phyloP scores from a whole-genome alignment of 2,113 vertebrate genomes.

The Prunella fulvescens region DNA sequence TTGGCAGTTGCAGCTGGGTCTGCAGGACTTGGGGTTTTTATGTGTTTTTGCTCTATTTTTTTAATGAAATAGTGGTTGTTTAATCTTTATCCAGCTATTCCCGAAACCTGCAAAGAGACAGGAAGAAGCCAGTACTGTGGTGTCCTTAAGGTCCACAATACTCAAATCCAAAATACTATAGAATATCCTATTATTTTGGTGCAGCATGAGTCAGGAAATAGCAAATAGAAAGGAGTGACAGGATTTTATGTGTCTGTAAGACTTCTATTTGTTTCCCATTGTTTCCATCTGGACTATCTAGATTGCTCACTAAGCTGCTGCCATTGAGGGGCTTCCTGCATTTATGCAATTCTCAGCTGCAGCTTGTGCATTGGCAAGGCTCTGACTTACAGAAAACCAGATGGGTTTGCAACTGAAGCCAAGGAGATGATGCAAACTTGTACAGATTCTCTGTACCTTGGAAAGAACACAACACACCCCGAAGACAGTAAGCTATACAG shows the following conservation, averaged over 20 bases:
- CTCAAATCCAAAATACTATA: not conserved
- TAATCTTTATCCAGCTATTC: not conserved
- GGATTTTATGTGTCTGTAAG: not conserved
- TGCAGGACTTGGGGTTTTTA: not conserved
- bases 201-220: not conserved
- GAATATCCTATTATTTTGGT: not conserved
- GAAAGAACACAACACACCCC: not conserved
- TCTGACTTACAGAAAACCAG: not conserved
- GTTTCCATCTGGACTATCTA: not conserved
- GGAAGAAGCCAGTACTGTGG: not conserved
- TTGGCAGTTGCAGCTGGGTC: not conserved
- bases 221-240: not conserved
- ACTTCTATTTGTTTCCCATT: not conserved
- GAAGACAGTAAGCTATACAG: not conserved
- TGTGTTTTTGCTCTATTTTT: not conserved
- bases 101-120: not conserved
- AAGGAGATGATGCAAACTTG: not conserved
- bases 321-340: not conserved
- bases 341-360: not conserved
- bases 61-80: not conserved
- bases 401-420: not conserved
- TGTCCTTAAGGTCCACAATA: not conserved
- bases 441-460: not conserved
- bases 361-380: not conserved
- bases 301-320: not conserved